Conservation (phyloP, 1,140 invertebrate genomes). For the Ceratina japonica region DNA sequence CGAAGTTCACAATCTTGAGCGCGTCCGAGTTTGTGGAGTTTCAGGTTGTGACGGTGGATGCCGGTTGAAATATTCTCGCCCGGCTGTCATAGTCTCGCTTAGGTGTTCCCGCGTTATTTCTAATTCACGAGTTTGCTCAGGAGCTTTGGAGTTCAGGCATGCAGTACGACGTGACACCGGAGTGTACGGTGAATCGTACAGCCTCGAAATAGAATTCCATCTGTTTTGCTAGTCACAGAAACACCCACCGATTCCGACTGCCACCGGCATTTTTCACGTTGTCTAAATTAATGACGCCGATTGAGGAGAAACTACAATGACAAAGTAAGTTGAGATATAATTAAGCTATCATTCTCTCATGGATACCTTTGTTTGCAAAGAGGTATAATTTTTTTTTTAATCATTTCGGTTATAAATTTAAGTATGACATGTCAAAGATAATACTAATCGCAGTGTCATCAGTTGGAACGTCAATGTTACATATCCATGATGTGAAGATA, state of each 20-base stretch:
- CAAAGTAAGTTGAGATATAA: too few relatives aligned
- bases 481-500: too few relatives aligned
- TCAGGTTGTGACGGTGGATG: neutral
- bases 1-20: constrained; percentile 1
- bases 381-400: too few relatives aligned
- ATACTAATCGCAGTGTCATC: too few relatives aligned
- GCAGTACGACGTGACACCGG: constrained; percentile 3
- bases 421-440: too few relatives aligned
- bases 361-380: too few relatives aligned
- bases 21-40: neutral
- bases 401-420: too few relatives aligned
- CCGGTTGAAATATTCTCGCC: constrained; percentile 24
- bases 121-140: constrained; percentile 44
- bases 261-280: too few relatives aligned
- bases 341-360: too few relatives aligned
- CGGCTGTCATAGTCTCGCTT: constrained; percentile 34
- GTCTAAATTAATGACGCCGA: too few relatives aligned
- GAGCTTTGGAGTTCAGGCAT: constrained; percentile 13
- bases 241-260: neutral
- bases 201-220: constrained; percentile 26
- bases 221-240: constrained; percentile 12
- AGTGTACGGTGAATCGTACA: neutral
- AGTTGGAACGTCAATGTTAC: too few relatives aligned
- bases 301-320: too few relatives aligned
- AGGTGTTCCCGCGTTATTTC: constrained; percentile 33